Evolutionary conservation across 2,797 vertebrate species (phyloP), one percentile per base, ranked within the genome.

Genomic region (Coilia nasus): DNA sequence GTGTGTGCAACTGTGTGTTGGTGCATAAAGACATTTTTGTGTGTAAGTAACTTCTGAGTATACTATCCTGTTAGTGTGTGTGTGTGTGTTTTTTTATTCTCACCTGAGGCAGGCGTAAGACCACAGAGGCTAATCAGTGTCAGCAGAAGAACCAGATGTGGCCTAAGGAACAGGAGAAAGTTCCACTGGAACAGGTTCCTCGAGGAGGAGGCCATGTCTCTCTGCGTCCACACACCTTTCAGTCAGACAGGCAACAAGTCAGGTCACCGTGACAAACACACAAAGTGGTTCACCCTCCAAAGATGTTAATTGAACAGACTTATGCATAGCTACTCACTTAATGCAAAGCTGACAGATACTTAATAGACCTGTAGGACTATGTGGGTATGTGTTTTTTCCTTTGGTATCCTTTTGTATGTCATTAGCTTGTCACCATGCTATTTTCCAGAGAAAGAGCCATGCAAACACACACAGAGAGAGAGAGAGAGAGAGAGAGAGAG

Each of bases 181-280:
- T 78, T 78, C 71, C 71, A 21, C 71, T 78, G 71, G 35, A 78
- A 78, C 19, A 6, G 31, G 71, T 78, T 78, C 35, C 35, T 41
- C 71, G 31, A 78, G 35, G 71, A 78, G 5, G 17, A 21, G 71
- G 71, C 35, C 71, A 78, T 78, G 35, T 44, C 35, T 78, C 31
- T 78, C 71, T 35, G 35, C 2, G 31, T 78, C 71, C 71, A 78
- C 71, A 41, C 71, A 78, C 71, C 71, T 44, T 78, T 6, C 71
- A 78, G 64, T 3, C 3, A 17, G 28, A 71, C 12, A 35, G 64
- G 11, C 64, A 31, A 31, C 12, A 35, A 2, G 10, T 31, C 2
- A 71, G 25, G 15, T 15, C 14, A 35, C 35, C 12, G 64, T 35
- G 12, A 71, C 6, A 25, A 3, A 71, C 25, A 31, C 14, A 17